These are phyloP conservation scores for Caerostris darwini DNA, from an alignment of 1,140 invertebrate genomes.

Conservation along the genomic window DNA sequence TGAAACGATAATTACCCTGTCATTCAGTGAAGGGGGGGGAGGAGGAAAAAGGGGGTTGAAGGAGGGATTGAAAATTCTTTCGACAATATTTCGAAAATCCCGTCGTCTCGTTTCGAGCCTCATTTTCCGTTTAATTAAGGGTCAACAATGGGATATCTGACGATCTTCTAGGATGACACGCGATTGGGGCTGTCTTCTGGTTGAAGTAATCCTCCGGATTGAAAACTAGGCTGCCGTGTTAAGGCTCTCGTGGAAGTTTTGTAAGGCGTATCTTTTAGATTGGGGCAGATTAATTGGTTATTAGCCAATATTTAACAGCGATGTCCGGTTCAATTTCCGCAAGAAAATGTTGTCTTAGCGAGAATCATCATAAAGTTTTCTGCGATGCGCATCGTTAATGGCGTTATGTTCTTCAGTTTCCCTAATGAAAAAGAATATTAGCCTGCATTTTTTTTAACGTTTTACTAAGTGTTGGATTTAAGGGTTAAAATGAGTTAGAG, in stretches of 20 bases:
- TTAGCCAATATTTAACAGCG: no score
- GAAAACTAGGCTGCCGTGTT: background rate
- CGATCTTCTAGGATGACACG: background rate
- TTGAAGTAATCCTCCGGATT: constrained; percentile 15
- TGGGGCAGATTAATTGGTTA: background rate
- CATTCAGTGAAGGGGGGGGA: background rate
- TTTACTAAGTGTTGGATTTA: no score
- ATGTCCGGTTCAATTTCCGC: no score
- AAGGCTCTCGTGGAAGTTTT: background rate
- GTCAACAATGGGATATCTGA: constrained; percentile 18
- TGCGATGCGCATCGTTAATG: no score
- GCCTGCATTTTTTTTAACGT: no score
- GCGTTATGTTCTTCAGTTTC: no score
- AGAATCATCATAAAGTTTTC: no score
- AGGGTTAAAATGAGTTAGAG: no score
- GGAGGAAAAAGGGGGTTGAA: background rate
- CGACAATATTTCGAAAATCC: constrained; percentile 24
- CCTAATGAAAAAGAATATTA: no score
- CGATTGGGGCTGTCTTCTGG: background rate
- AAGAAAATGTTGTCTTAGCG: no score
- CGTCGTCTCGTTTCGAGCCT: background rate
- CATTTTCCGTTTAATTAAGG: constrained; percentile 59
- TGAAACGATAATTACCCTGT: constrained; percentile 61
- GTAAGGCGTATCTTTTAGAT: background rate
- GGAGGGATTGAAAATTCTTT: constrained; percentile 39